Base-by-base conservation (phyloP, 2,797 vertebrate species). In the Diceros bicornis region DNA sequence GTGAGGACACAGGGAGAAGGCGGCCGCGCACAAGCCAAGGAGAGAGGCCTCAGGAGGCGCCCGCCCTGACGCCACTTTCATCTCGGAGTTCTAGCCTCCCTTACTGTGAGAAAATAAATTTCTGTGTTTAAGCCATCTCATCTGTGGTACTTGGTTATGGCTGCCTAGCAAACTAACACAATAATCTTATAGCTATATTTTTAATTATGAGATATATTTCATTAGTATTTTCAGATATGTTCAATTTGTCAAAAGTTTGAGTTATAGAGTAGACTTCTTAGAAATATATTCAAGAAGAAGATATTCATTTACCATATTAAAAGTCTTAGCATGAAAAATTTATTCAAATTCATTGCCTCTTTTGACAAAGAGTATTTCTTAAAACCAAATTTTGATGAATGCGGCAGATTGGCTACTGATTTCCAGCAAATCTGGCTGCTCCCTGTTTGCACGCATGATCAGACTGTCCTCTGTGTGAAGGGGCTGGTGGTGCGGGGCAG, bases 331-430 rank as follows among this genome's bases (percentile, higher is more conserved):
- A 64, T 84, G n/a, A 82, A 92, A 69, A 59, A n/a, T 41, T 44
- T 96, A n/a, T 88, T 96, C 59, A 71, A 81, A 92, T 72, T 84
- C 41, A 71, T 52, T 66, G 41, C 32, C 37, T 87, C 27, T 61
- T 85, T 86, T 68, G 37, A 72, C 52, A 57, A 79, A 69, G 41
- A 83, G 20, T 61, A 41, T 81, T 85, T 92, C 71, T 75, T 89
- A 41, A 91, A 84, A 83, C 21, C 32, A 34, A 27, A 61, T 88
- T 86, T 91, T 66, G 57, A 11, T 83, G 59, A 72, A 41, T 57
- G 9, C 29, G 25, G 29, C 68, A 44, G 21, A 50, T 29, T 25
- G 23, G 55, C 50, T 62, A 64, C 25, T 61, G 71, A 83, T 86
- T 55, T 87, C 57, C 41, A 68, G 82, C 37, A 59, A 44, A 32